Evolutionary conservation across 1,140 invertebrate species (phyloP), one percentile per base, ranked within the genome.

Genomic region (Drosophila elegans): DNA sequence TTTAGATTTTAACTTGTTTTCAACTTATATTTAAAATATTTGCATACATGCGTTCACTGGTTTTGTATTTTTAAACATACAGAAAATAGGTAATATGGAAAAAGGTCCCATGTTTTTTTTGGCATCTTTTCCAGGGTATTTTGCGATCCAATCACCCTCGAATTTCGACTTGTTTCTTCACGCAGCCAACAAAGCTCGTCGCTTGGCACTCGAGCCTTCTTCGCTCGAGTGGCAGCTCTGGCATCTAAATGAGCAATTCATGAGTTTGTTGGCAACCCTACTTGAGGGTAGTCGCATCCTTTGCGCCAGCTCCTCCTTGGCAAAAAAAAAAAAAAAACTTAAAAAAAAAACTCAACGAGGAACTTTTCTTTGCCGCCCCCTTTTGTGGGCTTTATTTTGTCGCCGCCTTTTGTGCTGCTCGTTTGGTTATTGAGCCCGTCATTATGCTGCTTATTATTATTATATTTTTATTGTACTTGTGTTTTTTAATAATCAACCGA

Each of bases 191-290:
- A 73, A 52, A 48, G 60, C 78, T 57, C 36, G 44, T 71, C 36
- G 68, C 52, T 42, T 38, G 63, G 77, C 77, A 80, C 84, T 89
- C 51, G 68, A 89, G 52, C 72, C 77, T 64, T 52, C 49, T 52
- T 52, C 75, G 68, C 75, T 89, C 73, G 69, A 89, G 84, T 80
- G 84, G 64, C 78, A 55, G 78, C 79, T 85, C 82, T 78, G 68
- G 59, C 71, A 78, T 68, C 84, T 80, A 89, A 89, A 89, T 89
- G 84, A 89, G 84, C 84, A 89, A 89, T 89, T 89, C 84, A 89
- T 84, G 84, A 66, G 73, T 75, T 72, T 86, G 82, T 89, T 89
- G 84, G 83, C 80, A 89, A 80, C 80, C 80, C 80, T 85, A 78
- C 80, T 86, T 79, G 67, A 88, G 69, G 56, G 52, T 41, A 38